Evolutionary conservation across 2,113 vertebrate species (phyloP).

Genomic region (Odontesthes bonariensis): DNA sequence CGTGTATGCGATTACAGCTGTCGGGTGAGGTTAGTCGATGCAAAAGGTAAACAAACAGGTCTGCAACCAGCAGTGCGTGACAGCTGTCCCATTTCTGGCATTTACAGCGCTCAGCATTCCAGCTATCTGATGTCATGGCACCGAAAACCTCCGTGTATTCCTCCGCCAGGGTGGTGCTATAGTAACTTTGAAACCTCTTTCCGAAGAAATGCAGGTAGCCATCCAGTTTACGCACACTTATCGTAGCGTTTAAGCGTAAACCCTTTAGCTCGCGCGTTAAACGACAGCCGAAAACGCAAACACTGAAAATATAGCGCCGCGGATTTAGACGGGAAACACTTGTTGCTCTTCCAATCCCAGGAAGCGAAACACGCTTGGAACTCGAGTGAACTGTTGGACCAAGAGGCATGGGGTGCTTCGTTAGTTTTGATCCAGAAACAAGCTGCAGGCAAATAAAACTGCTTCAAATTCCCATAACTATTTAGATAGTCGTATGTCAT

Average conservation of each 20-base stretch:
- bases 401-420: slow-evolving; percentile 53
- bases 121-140: slow-evolving; percentile 91
- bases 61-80: slow-evolving; percentile 52
- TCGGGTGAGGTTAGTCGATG: slow-evolving; percentile 20
- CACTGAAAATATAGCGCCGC: slow-evolving; percentile 59
- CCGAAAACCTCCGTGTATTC: slow-evolving; percentile 70
- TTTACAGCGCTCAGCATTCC: slow-evolving; percentile 91
- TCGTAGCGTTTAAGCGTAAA: rapidly evolving
- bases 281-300: neutral
- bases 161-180: slow-evolving; percentile 67
- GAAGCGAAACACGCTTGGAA: slow-evolving; percentile 86
- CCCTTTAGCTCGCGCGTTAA: rapidly evolving
- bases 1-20: slow-evolving; percentile 23
- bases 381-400: slow-evolving; percentile 59
- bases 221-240: rapidly evolving
- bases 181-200: neutral
- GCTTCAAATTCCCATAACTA: neutral
- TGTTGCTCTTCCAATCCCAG: slow-evolving; percentile 82
- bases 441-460: slow-evolving; percentile 15
- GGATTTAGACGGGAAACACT: slow-evolving; percentile 80
- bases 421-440: slow-evolving; percentile 27
- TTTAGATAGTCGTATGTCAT: neutral
- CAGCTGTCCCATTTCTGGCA: slow-evolving; percentile 83
- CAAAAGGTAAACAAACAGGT: slow-evolving; percentile 64
- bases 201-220: rapidly evolving